Evolutionary conservation across 2,113 vertebrate genomes (phyloP), one percentile per base, ranked within the genome.

Genomic region (Eulacestoma nigropectus): DNA sequence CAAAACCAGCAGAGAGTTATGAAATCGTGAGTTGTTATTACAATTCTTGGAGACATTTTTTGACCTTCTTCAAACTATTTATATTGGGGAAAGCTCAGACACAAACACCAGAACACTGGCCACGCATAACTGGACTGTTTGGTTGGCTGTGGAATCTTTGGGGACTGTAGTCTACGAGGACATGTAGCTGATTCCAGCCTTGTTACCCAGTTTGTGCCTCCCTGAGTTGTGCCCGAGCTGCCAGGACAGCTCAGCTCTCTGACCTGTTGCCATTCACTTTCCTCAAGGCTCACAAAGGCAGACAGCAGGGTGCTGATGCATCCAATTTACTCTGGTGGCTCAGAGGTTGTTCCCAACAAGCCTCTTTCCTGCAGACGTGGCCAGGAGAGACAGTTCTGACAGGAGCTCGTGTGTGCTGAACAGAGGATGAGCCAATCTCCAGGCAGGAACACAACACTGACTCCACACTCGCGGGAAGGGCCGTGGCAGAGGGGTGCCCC

Each of bases 1-100:
- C 76, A 94, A 81, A 93, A 85, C 35, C 68, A 84, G 44, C 26
- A 60, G 39, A 87, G 55, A 87, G 57, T 76, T 90, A 82, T 47
- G 75, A 86, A 90, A 63, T 42, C 1, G 3, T 74, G 60, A 82
- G 62, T 37, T 72, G 64, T 87, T 94, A 83, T 50, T 89, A 77
- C 47, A 91, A 52, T 72, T 87, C 77, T 60, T 57, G 11, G 39
- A 74, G 81, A 67, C 19, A 35, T 73, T 63, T 90, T 74, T 41
- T 91, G 11, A 84, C 74, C 81, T 90, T 82, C 35, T 32, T 64
- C 62, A 60, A 81, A 33, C 52, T 72, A 56, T 73, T 93, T 46
- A 6, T 72, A 7, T 9, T 27, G 73, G 16, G 21, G 22, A 49
- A 55, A 33, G 68, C 65, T 81, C 52, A 41, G 55, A n/a, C 3